Evolutionary conservation across 2,888 invertebrate genomes (phyloP), one percentile per base, ranked within the genome.

Genomic region (Morpho helenor): DNA sequence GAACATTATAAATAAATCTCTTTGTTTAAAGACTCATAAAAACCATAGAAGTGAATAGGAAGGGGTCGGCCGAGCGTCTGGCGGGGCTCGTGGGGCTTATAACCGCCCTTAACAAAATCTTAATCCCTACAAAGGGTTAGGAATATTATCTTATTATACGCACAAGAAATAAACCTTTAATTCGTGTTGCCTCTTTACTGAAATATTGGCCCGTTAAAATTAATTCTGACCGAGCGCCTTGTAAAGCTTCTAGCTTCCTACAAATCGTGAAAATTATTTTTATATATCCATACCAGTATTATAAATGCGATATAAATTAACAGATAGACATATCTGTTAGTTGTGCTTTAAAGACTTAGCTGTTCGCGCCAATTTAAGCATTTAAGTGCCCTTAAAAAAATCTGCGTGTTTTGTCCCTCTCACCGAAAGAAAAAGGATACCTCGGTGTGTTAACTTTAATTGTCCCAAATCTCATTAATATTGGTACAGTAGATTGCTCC

Each of bases 81-180:
- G 75, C 76, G 73, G 73, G 76, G 80, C 77, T 84, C 53, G 64
- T 76, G 84, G 76, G 77, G 80, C 63, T 66, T 64, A 65, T 46
- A 72, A 75, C 73, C 79, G 79, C 87, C 88, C 88, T 88, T 87
- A 89, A 89, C 89, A 87, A 87, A 89, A 89, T 89, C 89, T 89
- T 88, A 89, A 89, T 90, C 88, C 85, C 82, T 77, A 82, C 88
- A 89, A 89, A 90, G 89, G 89, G 89, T 89, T 89, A 89, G 77
- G 81, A 84, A 86, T 83, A 89, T 88, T 87, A 88, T 88, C 89
- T 88, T 88, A 87, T 87, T 87, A 87, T 77, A 78, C 79, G 78
- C 77, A 73, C 84, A 87, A 89, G 88, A 86, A 87, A 78, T 87
- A 84, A 84, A 82, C 84, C 85, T 76, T 84, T 86, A 84, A 86